Percentiles rank a stretch among this genome's conserved stretches.
Evolutionary conservation across 2,888 invertebrate genomes (phyloP).

Genomic region (Oscheius onirici): DNA sequence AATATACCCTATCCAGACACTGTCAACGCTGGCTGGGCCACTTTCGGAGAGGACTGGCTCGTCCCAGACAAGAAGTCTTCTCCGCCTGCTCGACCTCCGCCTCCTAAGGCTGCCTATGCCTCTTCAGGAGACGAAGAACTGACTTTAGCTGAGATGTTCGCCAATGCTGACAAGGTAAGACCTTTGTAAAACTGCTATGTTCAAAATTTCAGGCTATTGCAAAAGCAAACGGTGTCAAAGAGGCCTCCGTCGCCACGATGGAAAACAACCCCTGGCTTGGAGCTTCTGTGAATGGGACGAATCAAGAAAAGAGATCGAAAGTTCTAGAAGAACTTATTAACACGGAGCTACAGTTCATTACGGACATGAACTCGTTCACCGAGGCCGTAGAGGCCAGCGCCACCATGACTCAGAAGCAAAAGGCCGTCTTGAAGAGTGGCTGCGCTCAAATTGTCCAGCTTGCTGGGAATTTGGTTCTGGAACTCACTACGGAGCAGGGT

Average conservation of each 20-base stretch:
- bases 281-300: not conserved
- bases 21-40: slow-evolving; percentile 42
- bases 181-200: not conserved
- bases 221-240: not conserved
- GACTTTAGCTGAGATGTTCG: slow-evolving; percentile 42
- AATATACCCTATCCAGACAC: no score
- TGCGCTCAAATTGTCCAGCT: slow-evolving; percentile 57
- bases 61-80: slow-evolving; percentile 36
- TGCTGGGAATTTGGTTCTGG: slow-evolving; percentile 51
- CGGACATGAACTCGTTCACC: slow-evolving; percentile 45
- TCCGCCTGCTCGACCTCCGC: slow-evolving; percentile 53
- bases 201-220: slow-evolving; percentile 18
- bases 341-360: slow-evolving; percentile 50
- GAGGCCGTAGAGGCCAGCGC: slow-evolving; percentile 48
- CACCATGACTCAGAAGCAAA: slow-evolving; percentile 45
- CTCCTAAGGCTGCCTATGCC: slow-evolving; percentile 41
- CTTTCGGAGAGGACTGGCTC: slow-evolving; percentile 51
- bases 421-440: slow-evolving; percentile 53
- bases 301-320: slow-evolving; percentile 18
- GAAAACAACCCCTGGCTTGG: not conserved
- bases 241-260: not conserved
- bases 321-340: slow-evolving; percentile 47
- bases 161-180: not conserved
- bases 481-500: slow-evolving; percentile 53
- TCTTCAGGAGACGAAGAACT: slow-evolving; percentile 35